These are phyloP conservation scores for Propithecus coquereli DNA, from an alignment of 2,113 vertebrate genomes.

Conservation along the genomic window DNA sequence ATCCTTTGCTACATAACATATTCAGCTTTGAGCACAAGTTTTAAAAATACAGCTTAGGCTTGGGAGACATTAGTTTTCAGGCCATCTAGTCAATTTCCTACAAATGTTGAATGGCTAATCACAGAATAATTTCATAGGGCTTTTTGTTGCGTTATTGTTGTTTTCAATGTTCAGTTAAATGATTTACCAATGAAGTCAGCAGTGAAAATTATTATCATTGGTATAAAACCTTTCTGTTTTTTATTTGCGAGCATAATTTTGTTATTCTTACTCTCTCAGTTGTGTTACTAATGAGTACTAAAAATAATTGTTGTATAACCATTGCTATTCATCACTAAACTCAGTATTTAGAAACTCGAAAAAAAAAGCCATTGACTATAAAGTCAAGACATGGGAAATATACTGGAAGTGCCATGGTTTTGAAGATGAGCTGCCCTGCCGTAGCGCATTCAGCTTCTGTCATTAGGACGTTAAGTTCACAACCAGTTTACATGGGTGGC, in stretches of 20 bases:
- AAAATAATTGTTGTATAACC: conserved; percentile 60
- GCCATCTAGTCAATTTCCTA: conserved; percentile 50
- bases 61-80: conserved; percentile 53
- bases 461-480: background rate
- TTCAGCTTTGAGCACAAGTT: conserved; percentile 25
- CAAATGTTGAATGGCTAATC: conserved; percentile 43
- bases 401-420: background rate
- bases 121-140: conserved; percentile 36
- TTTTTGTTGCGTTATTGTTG: conserved; percentile 46
- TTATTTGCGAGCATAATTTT: conserved; percentile 45
- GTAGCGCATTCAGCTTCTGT: background rate
- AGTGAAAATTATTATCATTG: conserved; percentile 40
- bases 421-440: background rate
- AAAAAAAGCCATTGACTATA: background rate
- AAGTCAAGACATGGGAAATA: background rate
- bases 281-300: conserved; percentile 52
- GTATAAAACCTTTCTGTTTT: conserved; percentile 57
- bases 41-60: conserved; percentile 29
- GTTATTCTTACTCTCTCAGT: conserved; percentile 55
- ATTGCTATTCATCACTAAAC: conserved; percentile 33
- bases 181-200: conserved; percentile 37
- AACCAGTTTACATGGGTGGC: background rate
- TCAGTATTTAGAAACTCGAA: background rate
- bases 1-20: conserved; percentile 38
- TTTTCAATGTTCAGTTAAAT: conserved; percentile 48